Evolutionary conservation across 2,113 vertebrate genomes (phyloP), one percentile per base, ranked within the genome.

Genomic region (Dromas ardeola): DNA sequence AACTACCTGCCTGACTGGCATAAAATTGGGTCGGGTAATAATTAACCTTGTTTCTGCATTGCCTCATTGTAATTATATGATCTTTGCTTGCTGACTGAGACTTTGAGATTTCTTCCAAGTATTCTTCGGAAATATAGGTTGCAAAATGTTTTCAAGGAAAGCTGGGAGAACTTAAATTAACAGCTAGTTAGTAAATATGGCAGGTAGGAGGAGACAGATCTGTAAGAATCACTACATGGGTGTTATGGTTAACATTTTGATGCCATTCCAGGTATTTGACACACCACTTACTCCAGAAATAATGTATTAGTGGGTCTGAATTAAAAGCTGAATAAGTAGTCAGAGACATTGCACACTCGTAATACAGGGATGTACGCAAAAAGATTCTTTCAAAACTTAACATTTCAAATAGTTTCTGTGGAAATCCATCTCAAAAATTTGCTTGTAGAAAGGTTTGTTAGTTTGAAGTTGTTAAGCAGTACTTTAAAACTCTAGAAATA

Each of bases 331-430:
- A 29, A 29, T 52, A 34, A n/a, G 7, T 18, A 67, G 21, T 36
- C 10, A 15, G 71, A 47, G 76, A 29, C 21, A 14, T 6, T 67
- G 15, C 15, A 40, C 1, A 0, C 11, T 63, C 6, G 2, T 53
- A 5, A 56, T 34, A 11, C 6, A 6, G 36, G 15, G 13, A 53
- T 43, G 12, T 38, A 30, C 0, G 0, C 50, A 20, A 72, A 72
- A 79, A 42, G 13, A 20, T 32, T n/a, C 4, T 30, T 74, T 45
- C 1, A 5, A 50, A 78, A 43, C 11, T 29, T 58, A 66, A 25
- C 11, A 2, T 88, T 86, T 78, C n/a, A 14, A 9, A 38, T 23
- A 27, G 8, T 9, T 45, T 34, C 6, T 26, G 19, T 81, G n/a
- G 32, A 67, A 93, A 62, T 29, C 5, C 6, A 11, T 71, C 3